Evolutionary conservation across 2,113 vertebrate genomes (phyloP).

Genomic region (Gnathonemus longibarbis): DNA sequence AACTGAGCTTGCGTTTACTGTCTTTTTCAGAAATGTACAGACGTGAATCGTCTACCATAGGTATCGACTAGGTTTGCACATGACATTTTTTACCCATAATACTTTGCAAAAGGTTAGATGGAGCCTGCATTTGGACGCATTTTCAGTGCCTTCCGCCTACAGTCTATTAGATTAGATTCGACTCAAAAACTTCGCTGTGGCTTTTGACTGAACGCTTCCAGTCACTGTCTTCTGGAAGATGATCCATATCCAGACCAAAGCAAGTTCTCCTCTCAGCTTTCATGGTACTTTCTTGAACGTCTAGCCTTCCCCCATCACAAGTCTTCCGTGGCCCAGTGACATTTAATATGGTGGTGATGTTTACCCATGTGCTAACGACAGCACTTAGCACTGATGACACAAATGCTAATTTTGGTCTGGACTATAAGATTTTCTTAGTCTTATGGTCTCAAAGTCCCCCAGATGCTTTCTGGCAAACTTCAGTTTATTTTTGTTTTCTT

Average conservation of each 20-base stretch:
- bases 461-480: neutral
- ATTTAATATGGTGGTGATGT: neutral
- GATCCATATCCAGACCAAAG: neutral
- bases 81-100: neutral
- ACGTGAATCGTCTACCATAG: neutral
- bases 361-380: neutral
- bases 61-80: neutral
- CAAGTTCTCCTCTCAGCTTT: neutral
- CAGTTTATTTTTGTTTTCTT: neutral
- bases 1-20: neutral
- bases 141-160: neutral
- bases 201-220: neutral
- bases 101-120: neutral
- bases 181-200: neutral
- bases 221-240: neutral
- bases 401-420: neutral
- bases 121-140: neutral
- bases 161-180: neutral
- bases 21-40: neutral
- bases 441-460: neutral
- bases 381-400: neutral
- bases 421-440: neutral
- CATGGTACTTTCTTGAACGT: neutral
- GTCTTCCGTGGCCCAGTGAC: neutral
- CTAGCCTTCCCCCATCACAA: neutral